Percentiles rank a stretch among this genome's conserved stretches.
Evolutionary conservation across 2,113 vertebrate genomes (phyloP).

Genomic region (Archilochus colubris): DNA sequence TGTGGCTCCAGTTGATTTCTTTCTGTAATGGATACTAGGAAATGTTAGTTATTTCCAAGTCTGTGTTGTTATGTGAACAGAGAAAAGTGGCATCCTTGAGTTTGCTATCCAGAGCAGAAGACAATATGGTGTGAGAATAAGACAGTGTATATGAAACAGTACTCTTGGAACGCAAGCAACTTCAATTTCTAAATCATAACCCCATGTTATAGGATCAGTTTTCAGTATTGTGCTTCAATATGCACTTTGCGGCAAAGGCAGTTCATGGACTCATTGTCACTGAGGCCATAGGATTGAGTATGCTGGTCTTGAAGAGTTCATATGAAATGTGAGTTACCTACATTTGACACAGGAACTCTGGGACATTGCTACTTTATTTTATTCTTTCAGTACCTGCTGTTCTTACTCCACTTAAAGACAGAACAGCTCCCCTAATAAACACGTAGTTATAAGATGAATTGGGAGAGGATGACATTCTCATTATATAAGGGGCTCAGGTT

Average conservation of each 20-base stretch:
- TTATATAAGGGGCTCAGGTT: neutral
- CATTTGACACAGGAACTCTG: neutral
- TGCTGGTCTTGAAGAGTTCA: neutral
- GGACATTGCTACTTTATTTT: neutral
- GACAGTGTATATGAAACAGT: neutral
- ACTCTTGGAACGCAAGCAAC: neutral
- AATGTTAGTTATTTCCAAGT: neutral
- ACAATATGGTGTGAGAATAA: neutral
- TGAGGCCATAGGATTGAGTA: slow-evolving; percentile 29
- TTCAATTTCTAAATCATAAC: slow-evolving; percentile 12
- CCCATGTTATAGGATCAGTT: neutral
- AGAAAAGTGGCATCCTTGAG: neutral
- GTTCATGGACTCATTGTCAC: neutral
- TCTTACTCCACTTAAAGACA: neutral
- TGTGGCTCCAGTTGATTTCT: neutral
- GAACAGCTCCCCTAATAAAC: neutral
- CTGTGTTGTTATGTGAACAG: neutral
- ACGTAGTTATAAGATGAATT: neutral
- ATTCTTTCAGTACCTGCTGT: neutral
- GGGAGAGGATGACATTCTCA: neutral
- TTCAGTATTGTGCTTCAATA: slow-evolving; percentile 47
- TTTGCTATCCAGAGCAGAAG: neutral
- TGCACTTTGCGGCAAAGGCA: slow-evolving; percentile 6
- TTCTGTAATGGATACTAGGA: neutral
- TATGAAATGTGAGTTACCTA: neutral